Evolutionary conservation across 2,797 vertebrate species (phyloP), one percentile per base, ranked within the genome.

Genomic region (Oreochromis grahami): DNA sequence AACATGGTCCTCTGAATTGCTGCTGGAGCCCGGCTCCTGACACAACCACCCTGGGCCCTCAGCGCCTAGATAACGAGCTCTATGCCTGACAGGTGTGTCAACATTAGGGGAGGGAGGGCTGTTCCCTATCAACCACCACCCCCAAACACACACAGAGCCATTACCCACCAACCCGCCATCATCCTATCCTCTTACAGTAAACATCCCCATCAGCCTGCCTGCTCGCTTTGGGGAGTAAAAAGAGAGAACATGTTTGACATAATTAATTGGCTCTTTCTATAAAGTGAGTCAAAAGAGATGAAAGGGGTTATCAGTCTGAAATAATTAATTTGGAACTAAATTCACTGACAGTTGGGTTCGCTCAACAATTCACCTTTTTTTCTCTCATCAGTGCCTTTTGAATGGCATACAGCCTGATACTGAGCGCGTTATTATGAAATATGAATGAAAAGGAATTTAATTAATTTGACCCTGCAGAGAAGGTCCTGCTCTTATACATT

Each of bases 241-340:
- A 65, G 86, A 92, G 77, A 86, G 88, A 97, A 95, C 97, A 97
- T 97, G 97, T 98, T 98, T 98, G 97, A 98, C 97, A 97, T 97
- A 97, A 98, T 97, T 98, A 98, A 98, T 98, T 98, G 97, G 97
- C 97, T 98, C 89, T 97, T 97, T 97, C 97, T 97, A 96, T 97
- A 98, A 97, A 97, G 97, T 96, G 96, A 97, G 97, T 97, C 97
- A 97, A 96, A 93, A 97, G 97, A 97, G 97, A 97, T 97, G 97
- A 98, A 97, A 97, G 97, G 97, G 97, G 97, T 98, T 98, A 97
- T 98, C 97, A 94, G 97, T 96, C 97, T 98, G 97, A 98, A 98
- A 98, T 97, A 97, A 98, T 98, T 98, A 97, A 97, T 98, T 97
- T 97, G 96, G 96, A 96, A 55, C 95, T 95, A 96, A 97, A 97